These are phyloP conservation scores for Reinhardtius hippoglossoides DNA, from an alignment of 2,113 vertebrate species.

Conservation along the genomic window DNA sequence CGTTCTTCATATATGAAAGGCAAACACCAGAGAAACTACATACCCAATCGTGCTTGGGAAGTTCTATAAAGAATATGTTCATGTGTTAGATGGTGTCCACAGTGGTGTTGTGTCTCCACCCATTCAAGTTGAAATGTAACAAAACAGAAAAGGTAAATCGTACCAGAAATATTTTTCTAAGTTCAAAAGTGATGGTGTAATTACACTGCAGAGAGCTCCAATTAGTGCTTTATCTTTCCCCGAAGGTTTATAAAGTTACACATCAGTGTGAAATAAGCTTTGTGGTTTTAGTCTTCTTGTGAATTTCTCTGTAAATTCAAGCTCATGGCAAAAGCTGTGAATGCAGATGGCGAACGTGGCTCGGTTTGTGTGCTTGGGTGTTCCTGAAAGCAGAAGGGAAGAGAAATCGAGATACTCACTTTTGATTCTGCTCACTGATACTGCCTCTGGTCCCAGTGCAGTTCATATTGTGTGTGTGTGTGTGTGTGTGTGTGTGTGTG, in stretches of 20 bases:
- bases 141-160: conserved; percentile 23
- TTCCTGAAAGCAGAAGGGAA: conserved; percentile 19
- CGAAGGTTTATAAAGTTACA: conserved; percentile 19
- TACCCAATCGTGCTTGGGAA: not conserved
- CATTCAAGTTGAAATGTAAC: too few species aligned
- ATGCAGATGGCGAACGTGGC: conserved; percentile 9
- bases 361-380: conserved; percentile 17
- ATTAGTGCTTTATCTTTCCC: conserved; percentile 51
- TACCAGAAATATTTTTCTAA: too few species aligned
- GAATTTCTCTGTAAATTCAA: conserved; percentile 17
- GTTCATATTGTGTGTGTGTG: conserved; percentile 28
- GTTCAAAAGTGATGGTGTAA: too few species aligned
- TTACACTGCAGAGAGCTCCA: conserved; percentile 46
- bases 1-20: too few species aligned
- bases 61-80: not conserved
- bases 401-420: conserved; percentile 28
- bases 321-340: conserved; percentile 34
- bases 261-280: conserved; percentile 26
- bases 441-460: conserved; percentile 14
- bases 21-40: too few species aligned
- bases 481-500: too few species aligned
- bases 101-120: not conserved
- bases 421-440: conserved; percentile 49
- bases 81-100: not conserved
- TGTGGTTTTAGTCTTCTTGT: not conserved